phyloP scores from a whole-genome alignment of 2,113 vertebrate species.

The Salvelinus namaycush region DNA sequence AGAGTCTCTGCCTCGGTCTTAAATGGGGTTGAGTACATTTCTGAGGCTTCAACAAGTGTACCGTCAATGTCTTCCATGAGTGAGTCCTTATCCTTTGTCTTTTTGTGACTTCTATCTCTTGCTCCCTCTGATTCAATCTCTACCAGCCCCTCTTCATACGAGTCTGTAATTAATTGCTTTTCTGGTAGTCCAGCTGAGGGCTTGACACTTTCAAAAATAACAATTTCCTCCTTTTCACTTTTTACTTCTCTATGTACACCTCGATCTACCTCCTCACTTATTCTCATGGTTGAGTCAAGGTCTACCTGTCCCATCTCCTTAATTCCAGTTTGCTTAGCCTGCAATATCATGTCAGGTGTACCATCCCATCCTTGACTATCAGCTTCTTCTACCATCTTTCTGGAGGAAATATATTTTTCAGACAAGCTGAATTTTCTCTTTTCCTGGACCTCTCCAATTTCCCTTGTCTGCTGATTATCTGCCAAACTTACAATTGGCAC shows the following conservation, averaged over 20 bases:
- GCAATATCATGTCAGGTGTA: conserved; percentile 8
- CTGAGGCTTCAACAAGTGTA: background rate
- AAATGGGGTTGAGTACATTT: conserved; percentile 4
- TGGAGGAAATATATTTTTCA: conserved; percentile 7
- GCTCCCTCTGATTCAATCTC: conserved; percentile 9
- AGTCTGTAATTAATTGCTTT: background rate
- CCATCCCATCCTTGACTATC: background rate
- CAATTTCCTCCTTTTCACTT: conserved; percentile 22
- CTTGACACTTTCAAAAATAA: background rate
- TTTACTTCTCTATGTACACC: conserved; percentile 3
- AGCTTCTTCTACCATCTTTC: background rate
- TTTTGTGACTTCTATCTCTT: background rate
- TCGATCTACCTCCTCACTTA: background rate
- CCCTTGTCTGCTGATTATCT: conserved; percentile 21
- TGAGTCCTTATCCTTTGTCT: background rate
- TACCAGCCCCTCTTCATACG: background rate
- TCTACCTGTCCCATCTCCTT: background rate
- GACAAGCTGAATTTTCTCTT: background rate
- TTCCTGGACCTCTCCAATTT: conserved; percentile 10
- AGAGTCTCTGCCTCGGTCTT: background rate
- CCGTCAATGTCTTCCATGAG: background rate
- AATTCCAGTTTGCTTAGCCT: conserved; percentile 3
- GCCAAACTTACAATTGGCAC: background rate
- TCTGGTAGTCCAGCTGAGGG: conserved; percentile 2
- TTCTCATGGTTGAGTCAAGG: background rate